phyloP scores from a whole-genome alignment of 2,888 invertebrate species.

The Macroteleia sp. region DNA sequence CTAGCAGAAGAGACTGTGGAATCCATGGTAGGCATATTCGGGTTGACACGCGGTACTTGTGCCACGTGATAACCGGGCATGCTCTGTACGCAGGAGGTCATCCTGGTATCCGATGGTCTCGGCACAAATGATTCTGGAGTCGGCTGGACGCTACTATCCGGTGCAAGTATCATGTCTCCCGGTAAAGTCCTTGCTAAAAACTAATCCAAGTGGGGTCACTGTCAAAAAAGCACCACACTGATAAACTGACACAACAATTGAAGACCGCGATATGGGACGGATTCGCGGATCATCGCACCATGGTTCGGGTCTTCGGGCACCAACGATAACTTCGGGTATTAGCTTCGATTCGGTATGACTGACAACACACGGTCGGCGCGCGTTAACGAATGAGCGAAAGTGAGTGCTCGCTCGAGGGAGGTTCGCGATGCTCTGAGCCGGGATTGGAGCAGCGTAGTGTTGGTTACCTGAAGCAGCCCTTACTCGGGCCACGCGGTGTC shows the following conservation, averaged over 20 bases:
- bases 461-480: constrained; percentile 82
- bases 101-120: constrained; percentile 65
- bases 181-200: too few species aligned
- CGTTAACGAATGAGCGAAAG: constrained; percentile 81
- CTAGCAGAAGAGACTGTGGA: constrained; percentile 82
- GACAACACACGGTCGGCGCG: too few species aligned
- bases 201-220: too few species aligned
- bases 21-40: constrained; percentile 82
- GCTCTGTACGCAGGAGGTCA: constrained; percentile 66
- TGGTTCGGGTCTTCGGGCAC: too few species aligned
- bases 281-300: too few species aligned
- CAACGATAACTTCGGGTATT: too few species aligned
- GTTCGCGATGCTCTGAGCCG: constrained; percentile 83
- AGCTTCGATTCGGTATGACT: too few species aligned
- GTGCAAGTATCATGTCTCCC: constrained; percentile 87
- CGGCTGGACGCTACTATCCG: constrained; percentile 87
- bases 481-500: constrained; percentile 71
- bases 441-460: constrained; percentile 79
- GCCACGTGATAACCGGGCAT: constrained; percentile 77
- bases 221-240: too few species aligned
- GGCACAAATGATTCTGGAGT: constrained; percentile 84
- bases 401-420: constrained; percentile 83
- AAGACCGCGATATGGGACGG: too few species aligned
- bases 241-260: too few species aligned
- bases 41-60: constrained; percentile 74